Base-by-base conservation (phyloP, 2,888 invertebrate species). In the Podabrus alpinus region DNA sequence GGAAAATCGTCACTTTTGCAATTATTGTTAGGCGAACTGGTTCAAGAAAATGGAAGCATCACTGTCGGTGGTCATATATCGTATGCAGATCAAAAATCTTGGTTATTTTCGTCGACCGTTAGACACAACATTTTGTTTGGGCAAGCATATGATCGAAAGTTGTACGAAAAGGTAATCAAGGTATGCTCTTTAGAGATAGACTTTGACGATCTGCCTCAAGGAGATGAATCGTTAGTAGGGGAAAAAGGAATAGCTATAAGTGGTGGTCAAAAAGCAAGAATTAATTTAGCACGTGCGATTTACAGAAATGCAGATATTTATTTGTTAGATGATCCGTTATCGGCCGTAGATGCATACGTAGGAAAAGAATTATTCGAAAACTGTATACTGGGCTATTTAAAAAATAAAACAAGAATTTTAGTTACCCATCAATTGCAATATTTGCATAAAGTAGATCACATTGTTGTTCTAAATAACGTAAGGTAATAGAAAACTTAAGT, bases 181-280 rank as follows among this genome's bases (percentile, higher is more conserved):
- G 91, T 89, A 0, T 93, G 92, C 82, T 91, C 91, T 1, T 84
- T 93, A 72, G 88, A 90, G 79, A 87, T 88, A 79, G 94, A 95
- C 84, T 88, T 95, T 79, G 88, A 90, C 89, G 91, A 82, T 80
- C 90, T 87, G 87, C 93, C 83, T 86, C 80, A 86, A 15, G 88
- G 89, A 0, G 90, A 90, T 80, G 82, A 87, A 69, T 90, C 90
- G 0, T 82, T 89, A 11, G 89, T 90, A 9, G 90, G 95, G 0
- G 95, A 96, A 84, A 89, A 93, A 74, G 95, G 95, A 11, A 90
- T 93, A 68, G 91, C 92, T 64, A 88, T 96, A 25, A 94, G 94
- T 82, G 95, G 95, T 0, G 95, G 95, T 0, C 95, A 95, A 88
- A 91, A 93, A 77, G 95, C 95, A 1, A 90, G 95, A 74, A 91